Conservation (phyloP, 2,888 invertebrate species). For the Andrena flavipes region DNA sequence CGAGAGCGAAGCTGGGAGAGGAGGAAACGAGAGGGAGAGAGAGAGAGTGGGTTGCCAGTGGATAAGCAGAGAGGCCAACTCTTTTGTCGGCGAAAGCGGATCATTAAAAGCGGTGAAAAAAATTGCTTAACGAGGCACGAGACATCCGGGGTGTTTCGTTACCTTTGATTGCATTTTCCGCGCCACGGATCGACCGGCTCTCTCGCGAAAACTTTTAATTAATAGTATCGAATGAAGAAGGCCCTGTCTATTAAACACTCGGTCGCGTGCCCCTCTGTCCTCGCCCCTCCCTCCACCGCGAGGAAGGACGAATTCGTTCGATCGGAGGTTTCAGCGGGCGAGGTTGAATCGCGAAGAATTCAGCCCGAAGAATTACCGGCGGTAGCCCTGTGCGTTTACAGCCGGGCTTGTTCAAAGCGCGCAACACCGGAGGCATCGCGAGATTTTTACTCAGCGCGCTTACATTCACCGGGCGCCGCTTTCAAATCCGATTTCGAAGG, state of each 20-base stretch:
- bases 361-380: neutral
- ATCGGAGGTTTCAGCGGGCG: neutral
- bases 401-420: constrained; percentile 13
- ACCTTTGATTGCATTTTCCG: constrained; percentile 60
- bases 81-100: constrained; percentile 46
- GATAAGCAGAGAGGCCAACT: constrained; percentile 9
- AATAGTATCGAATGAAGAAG: constrained; percentile 54
- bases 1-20: neutral
- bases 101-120: constrained; percentile 59
- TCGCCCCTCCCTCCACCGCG: too few species aligned
- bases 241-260: constrained; percentile 22
- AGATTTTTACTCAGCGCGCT: constrained; percentile 32
- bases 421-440: constrained; percentile 4
- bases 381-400: constrained; percentile 4
- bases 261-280: neutral
- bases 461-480: constrained; percentile 35
- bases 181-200: constrained; percentile 30
- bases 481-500: constrained; percentile 63
- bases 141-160: constrained; percentile 60
- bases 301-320: neutral
- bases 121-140: constrained; percentile 66
- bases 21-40: neutral
- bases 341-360: neutral
- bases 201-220: constrained; percentile 67
- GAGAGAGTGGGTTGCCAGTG: neutral